These are phyloP conservation scores for Furcula furcula DNA, from an alignment of 2,888 invertebrate genomes.

Conservation along the genomic window DNA sequence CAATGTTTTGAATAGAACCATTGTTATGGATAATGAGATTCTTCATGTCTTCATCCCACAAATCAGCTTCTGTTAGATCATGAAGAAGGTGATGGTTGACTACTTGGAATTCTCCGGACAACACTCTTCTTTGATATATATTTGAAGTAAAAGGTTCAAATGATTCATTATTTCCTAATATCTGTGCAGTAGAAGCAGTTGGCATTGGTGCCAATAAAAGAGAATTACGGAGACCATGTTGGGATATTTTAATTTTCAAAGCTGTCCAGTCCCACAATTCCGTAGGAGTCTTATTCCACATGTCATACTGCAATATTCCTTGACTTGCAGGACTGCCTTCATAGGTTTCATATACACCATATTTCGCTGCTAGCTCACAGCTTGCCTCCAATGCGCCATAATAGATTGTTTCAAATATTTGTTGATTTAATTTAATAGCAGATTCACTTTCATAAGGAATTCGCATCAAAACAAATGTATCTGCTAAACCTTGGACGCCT, in stretches of 20 bases:
- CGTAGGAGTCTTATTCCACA: slow-evolving; percentile 96
- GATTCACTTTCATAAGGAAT: slow-evolving; percentile 95
- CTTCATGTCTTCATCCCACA: slow-evolving; percentile 98
- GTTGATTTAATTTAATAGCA: slow-evolving; percentile 92
- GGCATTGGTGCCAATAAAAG: slow-evolving; percentile 98
- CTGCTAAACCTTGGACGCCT: slow-evolving; percentile 98
- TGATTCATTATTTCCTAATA: slow-evolving; percentile 99
- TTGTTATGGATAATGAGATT: slow-evolving; percentile 94
- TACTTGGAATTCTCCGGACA: slow-evolving; percentile 97
- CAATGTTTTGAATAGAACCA: slow-evolving; percentile 96
- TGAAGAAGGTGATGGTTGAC: slow-evolving; percentile 97
- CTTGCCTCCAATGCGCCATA: slow-evolving; percentile 98
- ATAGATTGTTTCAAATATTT: slow-evolving; percentile 99
- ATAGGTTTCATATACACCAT: slow-evolving; percentile 95
- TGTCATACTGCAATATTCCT: slow-evolving; percentile 97
- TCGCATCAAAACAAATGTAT: slow-evolving; percentile 96
- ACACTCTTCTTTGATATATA: slow-evolving; percentile 95
- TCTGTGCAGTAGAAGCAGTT: slow-evolving; percentile 99
- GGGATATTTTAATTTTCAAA: slow-evolving; percentile 91
- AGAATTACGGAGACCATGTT: slow-evolving; percentile 96
- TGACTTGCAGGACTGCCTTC: slow-evolving; percentile 95
- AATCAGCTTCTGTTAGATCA: slow-evolving; percentile 93
- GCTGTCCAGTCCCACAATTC: slow-evolving; percentile 94
- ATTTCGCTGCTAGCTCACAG: slow-evolving; percentile 93
- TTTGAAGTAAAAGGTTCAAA: slow-evolving; percentile 99